Conservation (phyloP, 2,113 vertebrate genomes). For the Alosa alosa region DNA sequence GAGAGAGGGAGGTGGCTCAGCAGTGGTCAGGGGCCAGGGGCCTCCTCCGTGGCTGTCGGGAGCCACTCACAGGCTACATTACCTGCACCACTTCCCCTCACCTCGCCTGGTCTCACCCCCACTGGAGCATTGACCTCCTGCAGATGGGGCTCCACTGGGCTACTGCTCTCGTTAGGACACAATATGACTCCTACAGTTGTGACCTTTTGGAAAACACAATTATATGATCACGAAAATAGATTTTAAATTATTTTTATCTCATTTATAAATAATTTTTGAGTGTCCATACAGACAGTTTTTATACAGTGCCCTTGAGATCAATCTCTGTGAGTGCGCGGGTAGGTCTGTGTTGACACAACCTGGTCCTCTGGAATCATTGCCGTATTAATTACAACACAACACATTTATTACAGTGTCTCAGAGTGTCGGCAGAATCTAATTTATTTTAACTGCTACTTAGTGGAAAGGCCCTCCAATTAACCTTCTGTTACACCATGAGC, state of each 20-base stretch:
- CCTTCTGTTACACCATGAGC: slow-evolving; percentile 35
- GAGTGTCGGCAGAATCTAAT: slow-evolving; percentile 40
- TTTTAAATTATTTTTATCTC: background rate
- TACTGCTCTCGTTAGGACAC: background rate
- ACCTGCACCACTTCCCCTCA: background rate
- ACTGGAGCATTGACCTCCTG: background rate
- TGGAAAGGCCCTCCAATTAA: slow-evolving; percentile 47
- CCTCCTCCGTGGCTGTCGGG: background rate
- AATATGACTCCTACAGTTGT: background rate
- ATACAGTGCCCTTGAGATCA: background rate
- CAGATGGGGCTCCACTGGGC: background rate
- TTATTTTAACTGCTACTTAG: slow-evolving; percentile 42
- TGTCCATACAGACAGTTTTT: no score
- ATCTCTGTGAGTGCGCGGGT: background rate
- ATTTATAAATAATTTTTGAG: background rate
- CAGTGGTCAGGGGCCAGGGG: background rate
- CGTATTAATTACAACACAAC: slow-evolving; percentile 44
- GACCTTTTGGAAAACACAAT: background rate
- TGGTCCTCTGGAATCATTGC: slow-evolving; percentile 10
- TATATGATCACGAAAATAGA: background rate
- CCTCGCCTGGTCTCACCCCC: background rate
- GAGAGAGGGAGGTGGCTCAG: background rate
- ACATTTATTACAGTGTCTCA: slow-evolving; percentile 42
- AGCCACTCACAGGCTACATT: background rate
- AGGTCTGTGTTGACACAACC: background rate